Conservation (phyloP, 2,888 invertebrate species). For the Agrotis exclamationis region DNA sequence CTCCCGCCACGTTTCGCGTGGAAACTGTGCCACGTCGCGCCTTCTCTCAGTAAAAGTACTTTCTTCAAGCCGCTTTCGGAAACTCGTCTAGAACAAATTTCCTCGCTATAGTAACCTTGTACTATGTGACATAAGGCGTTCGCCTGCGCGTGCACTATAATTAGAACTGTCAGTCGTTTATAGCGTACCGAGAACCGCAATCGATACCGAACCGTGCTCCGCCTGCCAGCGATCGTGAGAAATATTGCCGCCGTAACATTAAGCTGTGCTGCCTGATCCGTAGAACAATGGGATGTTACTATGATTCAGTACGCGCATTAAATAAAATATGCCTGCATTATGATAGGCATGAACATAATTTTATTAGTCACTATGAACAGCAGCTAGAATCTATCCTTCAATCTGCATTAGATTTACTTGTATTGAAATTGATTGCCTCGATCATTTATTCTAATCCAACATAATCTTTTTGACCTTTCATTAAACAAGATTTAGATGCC, state of each 20-base stretch:
- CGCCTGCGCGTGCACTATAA: conserved; percentile 80
- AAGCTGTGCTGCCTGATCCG: conserved; percentile 27
- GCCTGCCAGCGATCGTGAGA: conserved; percentile 70
- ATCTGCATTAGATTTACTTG: conserved; percentile 15
- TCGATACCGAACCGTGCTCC: conserved; percentile 72
- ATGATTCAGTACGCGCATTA: conserved; percentile 49
- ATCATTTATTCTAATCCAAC: conserved; percentile 32
- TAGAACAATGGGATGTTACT: conserved; percentile 55
- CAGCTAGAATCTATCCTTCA: conserved; percentile 24
- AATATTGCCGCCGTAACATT: conserved; percentile 61
- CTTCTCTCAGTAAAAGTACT: conserved; percentile 90
- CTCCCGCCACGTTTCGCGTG: conserved; percentile 76
- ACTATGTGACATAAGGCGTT: conserved; percentile 86
- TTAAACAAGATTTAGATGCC: conserved; percentile 6
- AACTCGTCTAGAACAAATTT: conserved; percentile 87
- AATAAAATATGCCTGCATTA: conserved; percentile 38
- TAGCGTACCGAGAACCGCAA: conserved; percentile 79
- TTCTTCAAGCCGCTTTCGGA: conserved; percentile 90
- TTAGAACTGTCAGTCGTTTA: conserved; percentile 80
- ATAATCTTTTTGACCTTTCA: conserved; percentile 27
- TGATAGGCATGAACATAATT: conserved; percentile 22
- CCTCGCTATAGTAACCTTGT: conserved; percentile 86
- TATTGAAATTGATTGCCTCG: conserved; percentile 21
- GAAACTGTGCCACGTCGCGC: conserved; percentile 88
- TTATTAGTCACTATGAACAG: conserved; percentile 25